Base-by-base conservation (phyloP, 2,888 invertebrate genomes). In the Sphaerophoria taeniata region DNA sequence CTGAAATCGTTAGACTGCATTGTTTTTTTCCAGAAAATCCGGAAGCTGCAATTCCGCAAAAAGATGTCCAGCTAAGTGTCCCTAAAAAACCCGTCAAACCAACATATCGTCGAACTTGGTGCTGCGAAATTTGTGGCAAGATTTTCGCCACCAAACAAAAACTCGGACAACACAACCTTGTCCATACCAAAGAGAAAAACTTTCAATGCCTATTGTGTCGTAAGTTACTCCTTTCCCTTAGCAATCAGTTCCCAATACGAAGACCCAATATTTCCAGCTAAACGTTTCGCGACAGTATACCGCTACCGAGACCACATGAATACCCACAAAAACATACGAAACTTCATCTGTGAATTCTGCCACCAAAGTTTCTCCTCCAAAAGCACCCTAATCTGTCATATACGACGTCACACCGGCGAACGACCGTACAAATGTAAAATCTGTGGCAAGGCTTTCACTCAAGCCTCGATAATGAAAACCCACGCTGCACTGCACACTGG, bases 401-500 rank as follows among this genome's bases (percentile, higher is more conserved):
- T 87, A 14, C 78, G 87, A 11, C 85, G 78, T 0, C 89, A 89
- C 47, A 88, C 89, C 0, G 89, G 88, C 11, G 87, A 88, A 55
- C 87, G 88, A 0, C 89, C 89, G 0, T 88, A 87, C 45, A 84
- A 85, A 24, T 89, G 89, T 63, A 81, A 87, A 51, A 85, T 87
- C n/a, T 89, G 89, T 60, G 87, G 83, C 16, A 88, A 88, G 61
- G 14, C 85, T 11, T 89, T 89, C 63, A 79, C 87, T 36, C 89
- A 89, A 72, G 87, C 82, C 45, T 87, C 88, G 0, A 85, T 88
- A 5, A 81, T 89, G 71, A 88, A 83, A 69, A 88, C 88, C 0
- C 88, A 89, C 80, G 82, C 81, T 76, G 81, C 88, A 0, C 56
- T 89, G 12, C 89, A 89, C 61, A 87, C 87, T 4, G 89, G 89